Conservation (phyloP, 1,140 invertebrate species). For the Caenorhabditis elegans region WBcel235 BX284603.4:11706001-11706500, state of each 20-base stretch:
- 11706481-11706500: constrained; percentile 37
- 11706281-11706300: constrained; percentile 41
- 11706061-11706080: constrained; percentile 31
- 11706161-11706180: constrained; percentile 43
- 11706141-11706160: too few species aligned
- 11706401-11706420: constrained; percentile 34
- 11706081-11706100: neutral
- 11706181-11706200: constrained; percentile 43
- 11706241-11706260: constrained; percentile 44
- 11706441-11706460: constrained; percentile 17
- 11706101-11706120: neutral
- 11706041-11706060: constrained; percentile 34
- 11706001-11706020: neutral
- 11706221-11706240: constrained; percentile 46
- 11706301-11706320: constrained; percentile 43
- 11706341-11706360: neutral
- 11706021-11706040: neutral
- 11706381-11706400: constrained; percentile 32
- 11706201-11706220: constrained; percentile 44
- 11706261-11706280: constrained; percentile 42
- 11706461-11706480: constrained; percentile 37
- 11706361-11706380: neutral
- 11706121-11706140: too few species aligned
- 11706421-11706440: constrained; percentile 36
- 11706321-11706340: constrained; percentile 39